These are phyloP conservation scores for Hirudinaria manillensis DNA, from an alignment of 2,888 invertebrate species.

Conservation along the genomic window DNA sequence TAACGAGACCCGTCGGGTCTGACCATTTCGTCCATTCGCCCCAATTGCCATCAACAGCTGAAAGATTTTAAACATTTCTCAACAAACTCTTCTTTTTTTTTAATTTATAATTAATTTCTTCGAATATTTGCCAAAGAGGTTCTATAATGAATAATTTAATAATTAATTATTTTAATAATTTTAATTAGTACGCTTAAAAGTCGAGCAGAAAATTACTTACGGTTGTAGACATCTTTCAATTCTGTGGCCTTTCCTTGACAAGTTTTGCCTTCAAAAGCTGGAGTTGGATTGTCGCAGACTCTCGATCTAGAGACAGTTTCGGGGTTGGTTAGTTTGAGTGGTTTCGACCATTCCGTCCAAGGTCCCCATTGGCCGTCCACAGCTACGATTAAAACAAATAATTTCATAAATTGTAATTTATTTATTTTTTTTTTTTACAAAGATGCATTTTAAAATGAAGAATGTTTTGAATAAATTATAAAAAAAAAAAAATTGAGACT, in stretches of 20 bases:
- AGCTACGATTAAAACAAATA: background rate
- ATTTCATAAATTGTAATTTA: background rate
- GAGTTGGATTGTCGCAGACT: conserved; percentile 28
- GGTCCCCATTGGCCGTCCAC: conserved; percentile 14
- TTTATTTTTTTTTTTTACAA: too few species aligned
- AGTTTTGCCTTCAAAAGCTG: conserved; percentile 29
- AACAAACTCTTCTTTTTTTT: too few species aligned
- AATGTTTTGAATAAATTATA: background rate
- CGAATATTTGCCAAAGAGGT: too few species aligned
- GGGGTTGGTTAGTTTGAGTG: background rate
- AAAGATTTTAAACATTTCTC: background rate
- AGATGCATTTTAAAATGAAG: background rate
- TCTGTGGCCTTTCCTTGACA: conserved; percentile 27
- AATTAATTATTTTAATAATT: too few species aligned
- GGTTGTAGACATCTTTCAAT: conserved; percentile 12
- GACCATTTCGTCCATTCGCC: conserved; percentile 35
- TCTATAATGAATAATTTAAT: too few species aligned
- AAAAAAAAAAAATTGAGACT: background rate
- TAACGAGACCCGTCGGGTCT: background rate
- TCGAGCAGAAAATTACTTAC: background rate
- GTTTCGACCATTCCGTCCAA: conserved; percentile 4
- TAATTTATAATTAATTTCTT: too few species aligned
- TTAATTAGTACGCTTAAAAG: too few species aligned
- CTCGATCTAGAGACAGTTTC: conserved; percentile 20
- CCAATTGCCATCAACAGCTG: conserved; percentile 37